Evolutionary conservation across 2,888 invertebrate species (phyloP), one percentile per base, ranked within the genome.

Genomic region (Dione vanillae): DNA sequence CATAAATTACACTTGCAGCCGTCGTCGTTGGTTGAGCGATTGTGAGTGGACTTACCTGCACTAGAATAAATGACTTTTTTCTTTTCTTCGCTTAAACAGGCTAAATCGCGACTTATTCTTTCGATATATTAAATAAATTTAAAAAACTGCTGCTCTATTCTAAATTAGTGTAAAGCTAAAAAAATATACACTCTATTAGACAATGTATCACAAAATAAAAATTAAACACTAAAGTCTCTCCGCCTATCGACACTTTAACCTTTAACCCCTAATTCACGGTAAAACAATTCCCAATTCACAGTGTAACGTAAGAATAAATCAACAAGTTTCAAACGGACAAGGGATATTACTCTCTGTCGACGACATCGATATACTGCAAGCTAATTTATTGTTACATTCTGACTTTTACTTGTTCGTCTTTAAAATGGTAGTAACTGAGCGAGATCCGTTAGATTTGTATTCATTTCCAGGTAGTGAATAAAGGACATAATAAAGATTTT

Each of bases 281-380:
- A 56, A 37, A 40, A 6, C 16, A 56, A 40, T 19, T 37, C 37
- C 56, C 56, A 56, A 56, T 56, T 56, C 16, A 37, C 37, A 16
- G 37, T 37, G 56, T 56, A 56, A 56, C n/a, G 16, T 40, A 56
- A 56, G 16, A 16, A 56, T 56, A 56, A 56, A 56, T 56, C 56
- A 56, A 56, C 56, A 56, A 56, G 56, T 56, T 40, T 16, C 37
- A 16, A 45, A 45, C 45, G 61, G 45, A 41, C 70, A 62, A 70
- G 59, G 59, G 47, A 56, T 35, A 72, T 72, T 54, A 41, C 56
- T 72, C 72, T 62, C n/a, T 52, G 72, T 37, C 72, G 66, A 10
- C 66, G 62, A 70, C 72, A 59, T 70, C 69, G 69, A 72, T 72
- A 70, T 66, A 69, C 69, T n/a, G 20, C 27, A 20, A 59, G 64